Evolutionary conservation across 2,113 vertebrate genomes (phyloP), one percentile per base, ranked within the genome.

Genomic region (Pangasianodon hypophthalmus): DNA sequence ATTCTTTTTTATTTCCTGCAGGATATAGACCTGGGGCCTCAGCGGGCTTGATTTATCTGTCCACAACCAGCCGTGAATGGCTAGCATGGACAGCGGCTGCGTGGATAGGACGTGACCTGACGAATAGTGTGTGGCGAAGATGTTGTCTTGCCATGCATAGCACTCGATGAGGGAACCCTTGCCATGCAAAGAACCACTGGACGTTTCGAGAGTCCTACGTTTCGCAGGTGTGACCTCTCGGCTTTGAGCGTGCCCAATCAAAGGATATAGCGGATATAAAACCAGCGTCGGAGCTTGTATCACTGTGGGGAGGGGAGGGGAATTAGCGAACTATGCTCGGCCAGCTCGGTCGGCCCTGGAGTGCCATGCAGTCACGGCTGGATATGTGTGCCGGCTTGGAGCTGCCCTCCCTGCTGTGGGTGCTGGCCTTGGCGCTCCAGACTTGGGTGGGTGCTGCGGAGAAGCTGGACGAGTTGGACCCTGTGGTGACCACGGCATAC

Each of bases 391-490:
- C 92, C 91, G 95, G 95, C 82, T 88, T 93, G 92, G 96, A 95
- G 18, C 91, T 95, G 92, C 93, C 95, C 0, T 93, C 95, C 88
- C 94, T 96, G 90, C 94, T 98, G 41, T 96, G 93, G 87, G 24
- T 96, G 0, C 93, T 97, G 88, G 96, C 96, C 90, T 95, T 97
- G 92, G 92, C 97, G 84, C 94, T 97, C 87, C 97, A 98, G 54
- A 93, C 95, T 29, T 94, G 94, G 46, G 93, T 95, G 0, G 95
- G 95, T 52, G 94, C 96, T 5, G 96, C 97, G 11, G 96, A 99
- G 94, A 99, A 98, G 94, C 93, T 98, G 82, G 98, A 99, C 92
- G 98, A 99, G 93, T 96, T 94, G 37, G 97, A 99, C 93, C 99
- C 98, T 0, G 94, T 99, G 93, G 98, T 99, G 90, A 97, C 96